A percentile compares a stretch with the other conserved stretches of the same genome.
phyloP scores from a whole-genome alignment of 1,140 invertebrate species.

The Aphelenchoides fujianensis region DNA sequence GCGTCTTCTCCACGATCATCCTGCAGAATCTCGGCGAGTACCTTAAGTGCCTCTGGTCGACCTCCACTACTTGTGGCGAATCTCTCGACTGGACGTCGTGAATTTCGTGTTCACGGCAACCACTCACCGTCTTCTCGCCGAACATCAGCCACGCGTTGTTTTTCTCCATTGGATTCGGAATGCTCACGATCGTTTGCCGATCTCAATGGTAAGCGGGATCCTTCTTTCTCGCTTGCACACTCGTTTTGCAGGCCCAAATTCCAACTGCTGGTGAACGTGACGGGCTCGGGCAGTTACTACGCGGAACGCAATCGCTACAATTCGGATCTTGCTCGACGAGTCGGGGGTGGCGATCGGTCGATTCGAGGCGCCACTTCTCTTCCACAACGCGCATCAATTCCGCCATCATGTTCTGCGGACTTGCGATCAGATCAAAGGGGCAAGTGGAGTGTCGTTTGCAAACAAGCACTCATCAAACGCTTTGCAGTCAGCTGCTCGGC shows the following conservation, averaged over 20 bases:
- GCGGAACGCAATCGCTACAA: conserved; percentile 44
- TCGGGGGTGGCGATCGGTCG: conserved; percentile 42
- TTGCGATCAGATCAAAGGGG: conserved; percentile 43
- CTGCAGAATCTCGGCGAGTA: conserved; percentile 29
- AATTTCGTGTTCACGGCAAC: conserved; percentile 40
- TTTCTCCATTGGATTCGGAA: conserved; percentile 30
- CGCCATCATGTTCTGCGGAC: conserved; percentile 22
- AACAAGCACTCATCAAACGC: background rate
- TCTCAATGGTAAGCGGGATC: conserved; percentile 37
- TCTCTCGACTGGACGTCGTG: conserved; percentile 47
- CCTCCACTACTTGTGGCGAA: conserved; percentile 24
- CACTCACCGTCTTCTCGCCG: conserved; percentile 21
- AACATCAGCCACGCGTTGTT: conserved; percentile 37
- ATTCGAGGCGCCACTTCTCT: conserved; percentile 43
- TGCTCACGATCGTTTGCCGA: conserved; percentile 37
- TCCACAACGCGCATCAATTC: conserved; percentile 45
- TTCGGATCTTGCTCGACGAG: conserved; percentile 44
- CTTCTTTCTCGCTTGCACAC: conserved; percentile 19
- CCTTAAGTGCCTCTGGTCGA: conserved; percentile 16
- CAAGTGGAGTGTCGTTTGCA: background rate
- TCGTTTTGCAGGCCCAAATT: conserved; percentile 39
- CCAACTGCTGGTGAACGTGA: conserved; percentile 49
- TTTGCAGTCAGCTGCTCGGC: conserved; percentile 46
- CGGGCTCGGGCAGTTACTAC: conserved; percentile 48
- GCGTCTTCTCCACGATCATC: conserved; percentile 39